Evolutionary conservation across 2,888 invertebrate genomes (phyloP).

Genomic region (Sphecodes monilicornis): DNA sequence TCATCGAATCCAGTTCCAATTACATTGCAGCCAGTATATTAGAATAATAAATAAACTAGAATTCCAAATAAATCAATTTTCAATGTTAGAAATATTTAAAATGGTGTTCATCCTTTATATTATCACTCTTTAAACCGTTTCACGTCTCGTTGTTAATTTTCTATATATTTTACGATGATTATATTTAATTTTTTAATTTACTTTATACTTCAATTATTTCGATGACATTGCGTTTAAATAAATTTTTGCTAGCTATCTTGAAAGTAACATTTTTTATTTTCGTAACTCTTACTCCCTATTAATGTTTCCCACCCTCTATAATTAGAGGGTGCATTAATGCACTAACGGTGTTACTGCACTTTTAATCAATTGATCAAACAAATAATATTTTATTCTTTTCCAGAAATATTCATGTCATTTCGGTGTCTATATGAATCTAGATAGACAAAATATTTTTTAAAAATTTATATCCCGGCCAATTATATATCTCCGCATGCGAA

Average conservation of each 20-base stretch:
- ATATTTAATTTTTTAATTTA: not conserved
- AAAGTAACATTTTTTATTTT: not conserved
- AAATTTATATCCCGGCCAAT: not conserved
- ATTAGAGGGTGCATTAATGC: no score
- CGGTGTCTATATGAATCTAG: not conserved
- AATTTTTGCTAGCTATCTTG: not conserved
- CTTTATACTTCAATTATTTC: not conserved
- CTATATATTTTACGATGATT: not conserved
- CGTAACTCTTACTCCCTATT: not conserved
- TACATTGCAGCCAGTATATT: not conserved
- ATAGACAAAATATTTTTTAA: not conserved
- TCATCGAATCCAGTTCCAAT: no score
- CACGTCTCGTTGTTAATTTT: not conserved
- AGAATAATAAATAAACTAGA: not conserved
- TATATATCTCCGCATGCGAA: not conserved
- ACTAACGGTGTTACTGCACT: no score
- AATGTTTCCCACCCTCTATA: not conserved
- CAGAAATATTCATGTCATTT: not conserved
- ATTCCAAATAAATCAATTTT: not conserved
- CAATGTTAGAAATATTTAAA: not conserved
- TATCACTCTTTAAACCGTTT: not conserved
- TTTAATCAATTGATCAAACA: no score
- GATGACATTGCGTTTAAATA: no score
- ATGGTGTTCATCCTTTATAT: not conserved
- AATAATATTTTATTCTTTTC: not conserved